A percentile compares a stretch with the other conserved stretches of the same genome.
Conservation (phyloP, 2,888 invertebrate species). For the Aleiodes alternator region DNA sequence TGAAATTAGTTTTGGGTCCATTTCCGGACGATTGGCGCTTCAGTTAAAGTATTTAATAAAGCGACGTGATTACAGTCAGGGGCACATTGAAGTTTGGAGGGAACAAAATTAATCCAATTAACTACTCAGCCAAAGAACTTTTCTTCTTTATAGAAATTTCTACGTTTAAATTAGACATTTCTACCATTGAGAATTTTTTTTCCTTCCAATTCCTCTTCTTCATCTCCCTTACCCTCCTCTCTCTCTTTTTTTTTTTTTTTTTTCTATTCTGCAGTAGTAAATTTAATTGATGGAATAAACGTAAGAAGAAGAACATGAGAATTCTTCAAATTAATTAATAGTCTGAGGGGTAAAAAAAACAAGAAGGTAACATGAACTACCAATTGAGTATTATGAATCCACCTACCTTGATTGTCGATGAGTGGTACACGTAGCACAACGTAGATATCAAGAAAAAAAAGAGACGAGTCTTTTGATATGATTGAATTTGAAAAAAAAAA, state of each 20-base stretch:
- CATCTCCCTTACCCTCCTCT: neutral
- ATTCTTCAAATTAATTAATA: neutral
- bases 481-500: neutral
- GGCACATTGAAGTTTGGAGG: constrained; percentile 24
- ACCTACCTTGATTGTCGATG: constrained; percentile 24
- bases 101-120: constrained; percentile 29
- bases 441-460: constrained; percentile 27
- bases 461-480: neutral
- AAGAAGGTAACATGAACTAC: neutral
- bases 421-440: constrained; percentile 34
- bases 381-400: neutral
- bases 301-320: neutral
- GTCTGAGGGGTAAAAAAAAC: neutral
- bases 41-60: constrained; percentile 27
- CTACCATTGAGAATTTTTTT: no score
- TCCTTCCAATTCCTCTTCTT: neutral
- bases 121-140: constrained; percentile 17
- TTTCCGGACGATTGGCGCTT: constrained; percentile 26
- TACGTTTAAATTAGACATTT: neutral
- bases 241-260: no score
- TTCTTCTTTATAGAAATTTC: neutral
- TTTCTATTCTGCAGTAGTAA: neutral
- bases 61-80: constrained; percentile 19
- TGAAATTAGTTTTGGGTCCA: constrained; percentile 19
- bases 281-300: constrained; percentile 10